phyloP scores from a whole-genome alignment of 2,888 invertebrate genomes.

The Cataglyphis cursor region DNA sequence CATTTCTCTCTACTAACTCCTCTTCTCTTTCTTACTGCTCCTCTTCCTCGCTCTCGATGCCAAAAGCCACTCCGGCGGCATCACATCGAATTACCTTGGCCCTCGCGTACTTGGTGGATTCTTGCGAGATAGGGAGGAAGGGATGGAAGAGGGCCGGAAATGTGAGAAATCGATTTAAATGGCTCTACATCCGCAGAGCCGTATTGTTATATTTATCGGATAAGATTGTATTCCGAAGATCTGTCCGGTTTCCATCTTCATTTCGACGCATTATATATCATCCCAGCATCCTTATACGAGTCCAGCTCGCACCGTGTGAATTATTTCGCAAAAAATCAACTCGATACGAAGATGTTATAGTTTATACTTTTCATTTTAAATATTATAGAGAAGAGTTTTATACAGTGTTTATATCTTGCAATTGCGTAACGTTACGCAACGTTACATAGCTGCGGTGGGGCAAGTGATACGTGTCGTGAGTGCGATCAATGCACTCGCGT shows the following conservation, averaged over 20 bases:
- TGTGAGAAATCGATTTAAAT: conserved; percentile 50
- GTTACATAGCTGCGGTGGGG: not conserved
- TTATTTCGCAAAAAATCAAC: not conserved
- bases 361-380: not conserved
- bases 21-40: not conserved
- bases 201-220: conserved; percentile 37
- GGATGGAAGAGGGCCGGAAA: not conserved
- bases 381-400: not conserved
- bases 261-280: not conserved
- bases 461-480: conserved; percentile 40
- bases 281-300: not conserved
- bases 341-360: not conserved
- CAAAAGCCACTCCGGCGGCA: conserved; percentile 55
- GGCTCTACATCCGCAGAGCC: too few species aligned
- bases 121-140: conserved; percentile 1
- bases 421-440: not conserved
- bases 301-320: not conserved
- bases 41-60: conserved; percentile 8
- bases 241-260: not conserved
- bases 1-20: conserved; percentile 25
- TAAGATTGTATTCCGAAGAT: conserved; percentile 1
- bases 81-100: conserved; percentile 57
- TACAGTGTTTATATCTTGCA: not conserved
- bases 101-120: conserved; percentile 32
- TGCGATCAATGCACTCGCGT: conserved; percentile 31